Base-by-base conservation (phyloP, 2,113 vertebrate genomes). In the Numenius arquata region DNA sequence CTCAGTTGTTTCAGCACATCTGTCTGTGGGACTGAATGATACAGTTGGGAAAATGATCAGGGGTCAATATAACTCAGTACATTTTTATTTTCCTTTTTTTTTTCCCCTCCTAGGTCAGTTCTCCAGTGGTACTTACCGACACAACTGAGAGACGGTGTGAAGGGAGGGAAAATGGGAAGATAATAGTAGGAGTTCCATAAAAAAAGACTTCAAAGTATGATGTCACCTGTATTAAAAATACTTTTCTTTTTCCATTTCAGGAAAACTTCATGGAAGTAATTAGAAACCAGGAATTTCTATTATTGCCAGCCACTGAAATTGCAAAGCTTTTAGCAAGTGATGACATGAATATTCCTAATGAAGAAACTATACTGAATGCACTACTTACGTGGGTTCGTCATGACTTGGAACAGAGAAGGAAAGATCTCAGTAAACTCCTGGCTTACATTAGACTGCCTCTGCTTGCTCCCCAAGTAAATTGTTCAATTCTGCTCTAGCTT, bases 241-340 rank as follows among this genome's bases (percentile, higher is more conserved):
- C 61, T 93, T 78, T 65, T 96, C 58, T 89, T 93, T 36, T 94
- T 43, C 50, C 50, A 32, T 92, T 97, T 90, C 96, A 99, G 99
- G 99, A 99, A 85, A 98, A 99, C 97, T 99, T 99, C 96, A 98
- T 99, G 98, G 99, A 99, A 95, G 99, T 99, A 85, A 99, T 99
- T 77, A 98, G 98, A 96, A 99, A 99, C 96, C 99, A 99, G 96
- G 99, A 99, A 97, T 99, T 99, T 96, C 97, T 99, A 11, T 97
- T 99, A 87, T 97, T 99, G 62, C 99, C 99, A 36, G 96, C 98
- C 89, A 98, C 98, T 71, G 99, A 99, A 98, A 99, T 99, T 95
- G 98, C 99, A 95, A 99, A 99, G 95, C 98, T 99, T 74, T 98
- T 99, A 95, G 98, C 98, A 38, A 99, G 99, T 32, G 99, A 99